These are phyloP conservation scores for Heterotis niloticus DNA, from an alignment of 2,113 vertebrate species.

Conservation along the genomic window DNA sequence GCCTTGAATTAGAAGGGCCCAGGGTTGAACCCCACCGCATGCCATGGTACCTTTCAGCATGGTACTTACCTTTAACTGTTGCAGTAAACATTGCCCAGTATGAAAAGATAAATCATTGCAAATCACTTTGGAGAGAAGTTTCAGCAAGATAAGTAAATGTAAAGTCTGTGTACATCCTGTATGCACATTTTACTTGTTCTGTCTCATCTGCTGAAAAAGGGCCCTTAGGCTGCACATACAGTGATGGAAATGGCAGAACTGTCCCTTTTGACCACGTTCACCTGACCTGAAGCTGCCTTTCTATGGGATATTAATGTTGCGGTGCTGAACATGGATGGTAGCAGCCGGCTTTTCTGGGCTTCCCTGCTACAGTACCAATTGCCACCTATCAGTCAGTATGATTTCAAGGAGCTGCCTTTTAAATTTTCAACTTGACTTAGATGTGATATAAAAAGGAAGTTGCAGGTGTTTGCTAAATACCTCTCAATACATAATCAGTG, in stretches of 20 bases:
- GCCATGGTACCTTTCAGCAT: no score
- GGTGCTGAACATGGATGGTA: not conserved
- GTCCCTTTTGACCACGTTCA: not conserved
- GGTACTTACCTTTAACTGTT: no score
- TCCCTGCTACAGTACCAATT: not conserved
- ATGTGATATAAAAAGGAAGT: not conserved
- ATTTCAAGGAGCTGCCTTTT: constrained; percentile 1
- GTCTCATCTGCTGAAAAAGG: no score
- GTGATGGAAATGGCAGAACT: not conserved
- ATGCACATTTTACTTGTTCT: not conserved
- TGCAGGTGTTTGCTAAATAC: not conserved
- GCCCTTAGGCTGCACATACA: not conserved
- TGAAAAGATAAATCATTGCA: no score
- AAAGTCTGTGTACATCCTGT: not conserved
- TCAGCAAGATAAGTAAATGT: not conserved
- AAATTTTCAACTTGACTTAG: not conserved
- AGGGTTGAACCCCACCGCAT: no score
- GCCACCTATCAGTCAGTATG: not conserved
- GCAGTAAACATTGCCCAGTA: no score
- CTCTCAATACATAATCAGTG: no score
- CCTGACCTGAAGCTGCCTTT: not conserved
- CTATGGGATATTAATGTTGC: not conserved
- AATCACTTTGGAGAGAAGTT: not conserved
- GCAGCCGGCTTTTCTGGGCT: no score
- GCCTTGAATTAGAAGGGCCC: not conserved